Conservation (phyloP, 2,888 invertebrate genomes). For the Leptopilina myrica region DNA sequence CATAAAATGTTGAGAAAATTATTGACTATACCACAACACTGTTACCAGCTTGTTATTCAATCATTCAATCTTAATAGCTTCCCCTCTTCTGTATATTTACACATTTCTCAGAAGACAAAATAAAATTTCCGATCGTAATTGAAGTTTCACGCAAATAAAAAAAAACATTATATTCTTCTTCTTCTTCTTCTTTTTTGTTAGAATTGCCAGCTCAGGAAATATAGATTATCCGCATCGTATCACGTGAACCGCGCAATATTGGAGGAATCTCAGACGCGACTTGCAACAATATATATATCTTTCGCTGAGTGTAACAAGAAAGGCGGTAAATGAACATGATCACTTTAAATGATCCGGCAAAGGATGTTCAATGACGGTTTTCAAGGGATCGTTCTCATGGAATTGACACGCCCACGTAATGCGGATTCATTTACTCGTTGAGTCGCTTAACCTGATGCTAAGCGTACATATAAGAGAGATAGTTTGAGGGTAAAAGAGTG, state of each 20-base stretch:
- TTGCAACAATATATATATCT: conserved; percentile 15
- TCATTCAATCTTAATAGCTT: not conserved
- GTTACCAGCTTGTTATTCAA: conserved; percentile 26
- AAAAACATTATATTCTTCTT: not conserved
- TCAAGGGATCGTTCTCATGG: conserved; percentile 57
- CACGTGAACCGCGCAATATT: not conserved
- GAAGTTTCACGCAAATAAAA: not conserved
- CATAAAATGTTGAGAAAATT: not conserved
- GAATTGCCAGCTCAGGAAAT: not conserved
- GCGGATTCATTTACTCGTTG: conserved; percentile 73
- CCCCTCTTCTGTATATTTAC: no score
- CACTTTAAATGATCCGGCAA: conserved; percentile 58
- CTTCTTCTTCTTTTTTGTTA: not conserved
- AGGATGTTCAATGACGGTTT: conserved; percentile 56
- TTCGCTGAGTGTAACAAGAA: conserved; percentile 43
- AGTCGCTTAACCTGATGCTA: conserved; percentile 65
- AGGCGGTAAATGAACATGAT: conserved; percentile 54
- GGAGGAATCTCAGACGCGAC: not conserved
- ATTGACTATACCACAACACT: not conserved
- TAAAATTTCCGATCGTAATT: not conserved
- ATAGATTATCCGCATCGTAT: conserved; percentile 16
- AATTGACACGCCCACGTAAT: conserved; percentile 74
- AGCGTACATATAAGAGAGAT: not conserved
- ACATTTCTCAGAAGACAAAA: not conserved
- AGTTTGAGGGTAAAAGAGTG: no score